phyloP scores from a whole-genome alignment of 2,113 vertebrate genomes.

The Apaloderma vittatum region DNA sequence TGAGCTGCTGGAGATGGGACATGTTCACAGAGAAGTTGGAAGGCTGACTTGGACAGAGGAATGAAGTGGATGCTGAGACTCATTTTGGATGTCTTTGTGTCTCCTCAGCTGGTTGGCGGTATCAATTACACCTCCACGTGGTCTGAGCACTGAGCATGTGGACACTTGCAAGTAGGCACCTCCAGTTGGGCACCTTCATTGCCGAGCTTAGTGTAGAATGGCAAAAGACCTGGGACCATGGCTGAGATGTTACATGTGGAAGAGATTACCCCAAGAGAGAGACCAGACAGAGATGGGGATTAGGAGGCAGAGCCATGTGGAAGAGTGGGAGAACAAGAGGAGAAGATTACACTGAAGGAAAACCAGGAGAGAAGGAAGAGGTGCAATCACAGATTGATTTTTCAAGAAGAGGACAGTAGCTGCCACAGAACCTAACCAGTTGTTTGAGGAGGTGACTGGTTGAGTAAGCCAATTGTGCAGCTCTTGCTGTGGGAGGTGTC shows the following conservation, averaged over 20 bases:
- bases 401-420: neutral
- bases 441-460: neutral
- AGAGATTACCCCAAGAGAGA: neutral
- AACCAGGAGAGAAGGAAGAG: neutral
- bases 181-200: neutral
- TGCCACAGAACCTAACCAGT: neutral
- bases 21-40: neutral
- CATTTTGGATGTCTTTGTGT: neutral
- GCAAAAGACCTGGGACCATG: neutral
- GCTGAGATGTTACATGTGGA: neutral
- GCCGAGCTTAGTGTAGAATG: accelerated
- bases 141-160: neutral
- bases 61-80: neutral
- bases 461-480: neutral
- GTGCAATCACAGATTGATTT: neutral
- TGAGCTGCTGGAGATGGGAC: neutral
- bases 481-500: neutral
- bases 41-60: neutral
- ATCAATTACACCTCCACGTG: neutral
- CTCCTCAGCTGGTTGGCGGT: neutral
- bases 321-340: neutral
- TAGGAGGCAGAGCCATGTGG: neutral
- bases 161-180: neutral
- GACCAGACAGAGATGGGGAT: neutral
- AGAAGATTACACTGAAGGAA: neutral